Base-by-base conservation (phyloP, 2,113 vertebrate species). In the Psilopsiagon aymara region DNA sequence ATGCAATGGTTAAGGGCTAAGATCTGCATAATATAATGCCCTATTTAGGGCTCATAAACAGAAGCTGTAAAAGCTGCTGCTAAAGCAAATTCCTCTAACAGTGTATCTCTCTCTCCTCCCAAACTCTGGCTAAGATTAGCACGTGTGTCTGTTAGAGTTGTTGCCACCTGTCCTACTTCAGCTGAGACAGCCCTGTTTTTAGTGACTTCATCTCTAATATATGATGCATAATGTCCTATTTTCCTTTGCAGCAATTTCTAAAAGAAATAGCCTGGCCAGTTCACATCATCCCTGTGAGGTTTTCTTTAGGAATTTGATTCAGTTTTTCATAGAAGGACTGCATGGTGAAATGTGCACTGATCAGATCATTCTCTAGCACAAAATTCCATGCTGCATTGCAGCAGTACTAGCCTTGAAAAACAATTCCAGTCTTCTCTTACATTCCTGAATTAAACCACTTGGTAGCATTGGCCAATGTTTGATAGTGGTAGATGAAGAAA, bases 121-220 rank as follows among this genome's bases (percentile, higher is more conserved):
- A 81, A 95, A 91, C 85, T 75, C 95, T 86, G 82, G 82, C 92
- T 94, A 97, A 97, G 96, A 96, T 95, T 94, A 97, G 95, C 90
- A 84, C 69, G 84, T 95, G 90, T 96, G 83, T 89, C 94, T 93
- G 86, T 43, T 82, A 63, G 75, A 93, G 93, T 66, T 88, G 81
- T 31, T 94, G 91, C 94, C 95, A 96, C 97, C 97, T 97, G 94
- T 97, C 96, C 92, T 37, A 84, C 91, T 95, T 92, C 83, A 83
- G 95, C 86, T 63, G 88, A 96, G 89, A 95, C 95, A 93, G 93
- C 74, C 88, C 71, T 71, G 82, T 84, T 84, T 94, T 97, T 86
- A 82, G 82, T 79, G 60, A 90, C 92, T 96, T 94, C 86, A 88
- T 94, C 88, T 94, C 80, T 79, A 75, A 91, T 84, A 66, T 37